Evolutionary conservation across 64 coral and sea anemone genomes (phyloP), one percentile per base, ranked within the genome.

Genomic region (Porites lutea): DNA sequence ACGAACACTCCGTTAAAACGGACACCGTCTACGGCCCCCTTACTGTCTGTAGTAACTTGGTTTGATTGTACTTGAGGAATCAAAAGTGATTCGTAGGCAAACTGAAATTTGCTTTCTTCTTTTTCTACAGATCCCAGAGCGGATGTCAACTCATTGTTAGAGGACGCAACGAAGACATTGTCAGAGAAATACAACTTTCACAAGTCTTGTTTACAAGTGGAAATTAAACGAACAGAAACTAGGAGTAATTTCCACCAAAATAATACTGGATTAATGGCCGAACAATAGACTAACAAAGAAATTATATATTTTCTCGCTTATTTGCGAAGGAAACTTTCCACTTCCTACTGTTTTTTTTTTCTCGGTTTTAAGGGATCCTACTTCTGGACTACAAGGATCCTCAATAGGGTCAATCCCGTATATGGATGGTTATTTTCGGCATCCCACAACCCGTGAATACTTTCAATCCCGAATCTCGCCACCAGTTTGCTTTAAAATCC

Each of bases 161-260:
- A 2, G 11, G 18, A 68, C 19, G 48, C 62, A 84, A 68, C 81
- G 2, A 47, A 68, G 46, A 65, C 47, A 48, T 52, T 84, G 81
- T 13, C 61, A 22, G 63, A 84, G 14, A 84, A 84, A 69, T 84
- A 68, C 48, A 61, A 52, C 61, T 84, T 84, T 27, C 69, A 84
- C 48, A 47, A 84, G 16, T 68, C 63, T 45, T 84, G 81, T 84
- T 84, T 84, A 52, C 81, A 84, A 22, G 47, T 84, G 3, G 81
- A 84, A 68, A 84, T 84, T 64, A 65, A 1, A 13, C 8, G 20
- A 2, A 14, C 46, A 8, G 81, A 50, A 84, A 10, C 11, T 11
- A 46, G 48, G 69, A 67, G 8, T 68, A 68, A 83, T 66, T 19
- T 68, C n/a, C 64, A 84, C 48, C 63, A 52, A 69, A 54, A 48